phyloP scores from a whole-genome alignment of 2,797 vertebrate genomes.

The Anabacerthia variegaticeps region DNA sequence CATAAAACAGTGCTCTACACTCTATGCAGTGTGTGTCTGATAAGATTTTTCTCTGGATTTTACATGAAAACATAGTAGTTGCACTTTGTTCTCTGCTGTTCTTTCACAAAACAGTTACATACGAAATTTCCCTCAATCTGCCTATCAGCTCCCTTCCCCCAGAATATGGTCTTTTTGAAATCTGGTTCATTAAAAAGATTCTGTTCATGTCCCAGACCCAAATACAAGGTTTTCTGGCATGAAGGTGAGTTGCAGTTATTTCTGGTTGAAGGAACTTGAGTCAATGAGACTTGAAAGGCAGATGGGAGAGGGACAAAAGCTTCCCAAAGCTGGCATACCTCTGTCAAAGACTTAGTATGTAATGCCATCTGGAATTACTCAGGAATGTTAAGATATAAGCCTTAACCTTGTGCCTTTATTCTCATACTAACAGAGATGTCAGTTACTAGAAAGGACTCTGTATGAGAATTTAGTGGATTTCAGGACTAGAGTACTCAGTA shows the following conservation, averaged over 20 bases:
- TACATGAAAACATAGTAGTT: neutral
- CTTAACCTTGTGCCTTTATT: neutral
- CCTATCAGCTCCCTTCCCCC: neutral
- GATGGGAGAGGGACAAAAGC: neutral
- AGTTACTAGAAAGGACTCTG: neutral
- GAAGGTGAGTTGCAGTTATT: neutral
- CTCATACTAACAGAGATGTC: neutral
- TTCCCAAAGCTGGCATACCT: neutral
- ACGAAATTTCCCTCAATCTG: neutral
- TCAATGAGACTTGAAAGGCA: neutral
- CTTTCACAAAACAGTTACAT: neutral
- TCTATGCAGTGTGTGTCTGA: neutral
- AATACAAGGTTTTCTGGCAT: neutral
- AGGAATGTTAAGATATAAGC: neutral
- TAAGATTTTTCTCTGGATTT: neutral
- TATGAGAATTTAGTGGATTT: neutral
- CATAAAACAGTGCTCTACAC: neutral
- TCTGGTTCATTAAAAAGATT: neutral
- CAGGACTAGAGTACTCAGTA: neutral
- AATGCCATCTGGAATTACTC: neutral
- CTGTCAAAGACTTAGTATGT: neutral
- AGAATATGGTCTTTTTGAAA: neutral
- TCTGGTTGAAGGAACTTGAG: neutral
- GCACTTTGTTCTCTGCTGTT: neutral
- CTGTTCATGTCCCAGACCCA: neutral